Evolutionary conservation across 2,113 vertebrate species (phyloP).

Genomic region (Odobenus rosmarus): DNA sequence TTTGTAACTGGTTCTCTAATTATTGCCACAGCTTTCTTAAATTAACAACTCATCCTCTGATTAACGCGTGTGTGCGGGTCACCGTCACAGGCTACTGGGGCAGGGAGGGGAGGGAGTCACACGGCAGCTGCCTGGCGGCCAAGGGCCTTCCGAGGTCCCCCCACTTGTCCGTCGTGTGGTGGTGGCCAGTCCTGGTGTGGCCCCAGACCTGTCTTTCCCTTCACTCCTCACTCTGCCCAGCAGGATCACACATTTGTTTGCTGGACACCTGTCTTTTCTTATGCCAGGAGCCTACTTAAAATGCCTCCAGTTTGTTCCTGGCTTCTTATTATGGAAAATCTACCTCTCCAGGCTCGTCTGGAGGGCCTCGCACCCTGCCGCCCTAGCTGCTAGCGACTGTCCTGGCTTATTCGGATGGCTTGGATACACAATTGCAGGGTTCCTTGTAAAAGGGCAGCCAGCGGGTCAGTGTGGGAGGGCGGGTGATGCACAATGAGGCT

Average conservation of each 20-base stretch:
- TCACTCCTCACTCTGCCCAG: neutral
- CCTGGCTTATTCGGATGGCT: no score
- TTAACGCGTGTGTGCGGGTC: neutral
- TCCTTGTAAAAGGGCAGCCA: no score
- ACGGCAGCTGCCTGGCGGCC: neutral
- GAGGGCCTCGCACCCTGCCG: neutral
- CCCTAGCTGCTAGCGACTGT: rapidly evolving
- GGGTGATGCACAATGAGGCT: rapidly evolving
- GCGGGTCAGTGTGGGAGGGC: rapidly evolving
- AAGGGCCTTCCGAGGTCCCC: neutral
- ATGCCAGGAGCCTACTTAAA: no score
- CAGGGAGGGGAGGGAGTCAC: no score
- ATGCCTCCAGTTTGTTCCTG: neutral
- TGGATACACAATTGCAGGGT: rapidly evolving
- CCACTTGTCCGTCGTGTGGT: no score
- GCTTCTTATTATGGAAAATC: neutral
- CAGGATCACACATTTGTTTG: neutral
- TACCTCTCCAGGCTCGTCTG: neutral
- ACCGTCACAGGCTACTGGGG: neutral
- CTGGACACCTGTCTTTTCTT: neutral
- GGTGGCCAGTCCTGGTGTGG: neutral
- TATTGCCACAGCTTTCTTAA: neutral
- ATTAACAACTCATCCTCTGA: neutral
- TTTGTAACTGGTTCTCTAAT: neutral
- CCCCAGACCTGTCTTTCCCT: neutral